Evolutionary conservation across 2,888 invertebrate genomes (phyloP).

Genomic region (Dynastes hyllus): DNA sequence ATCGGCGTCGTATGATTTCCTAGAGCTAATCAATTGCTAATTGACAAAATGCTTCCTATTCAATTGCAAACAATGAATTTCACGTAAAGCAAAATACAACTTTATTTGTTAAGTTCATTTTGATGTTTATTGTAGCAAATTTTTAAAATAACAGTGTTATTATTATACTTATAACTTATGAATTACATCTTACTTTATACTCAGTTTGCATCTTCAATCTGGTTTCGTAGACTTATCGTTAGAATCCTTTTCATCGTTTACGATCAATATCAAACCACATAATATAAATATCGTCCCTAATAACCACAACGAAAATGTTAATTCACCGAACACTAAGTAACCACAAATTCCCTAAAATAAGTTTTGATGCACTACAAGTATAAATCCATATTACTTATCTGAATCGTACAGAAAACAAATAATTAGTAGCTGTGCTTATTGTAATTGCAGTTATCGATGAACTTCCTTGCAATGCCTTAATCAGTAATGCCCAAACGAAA

Average conservation of each 20-base stretch:
- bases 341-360: slow-evolving; percentile 82
- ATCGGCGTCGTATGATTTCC: too few relatives aligned
- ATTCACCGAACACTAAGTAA: slow-evolving; percentile 80
- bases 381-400: background rate
- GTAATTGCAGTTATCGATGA: slow-evolving; percentile 79
- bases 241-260: slow-evolving; percentile 61
- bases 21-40: too few relatives aligned
- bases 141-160: too few relatives aligned
- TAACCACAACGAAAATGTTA: slow-evolving; percentile 81
- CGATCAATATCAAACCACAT: slow-evolving; percentile 80
- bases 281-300: slow-evolving; percentile 81
- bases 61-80: too few relatives aligned
- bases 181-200: background rate
- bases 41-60: too few relatives aligned
- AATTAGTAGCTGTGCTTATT: slow-evolving; percentile 78
- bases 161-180: background rate
- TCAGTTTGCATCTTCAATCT: background rate
- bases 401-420: slow-evolving; percentile 76
- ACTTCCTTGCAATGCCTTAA: slow-evolving; percentile 76
- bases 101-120: too few relatives aligned
- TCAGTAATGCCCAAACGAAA: slow-evolving; percentile 77
- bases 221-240: background rate
- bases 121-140: too few relatives aligned
- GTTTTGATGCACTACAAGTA: background rate
- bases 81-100: too few relatives aligned